Base-by-base conservation (phyloP, 1,140 invertebrate genomes). In the Zaprionus gabonicus region DNA sequence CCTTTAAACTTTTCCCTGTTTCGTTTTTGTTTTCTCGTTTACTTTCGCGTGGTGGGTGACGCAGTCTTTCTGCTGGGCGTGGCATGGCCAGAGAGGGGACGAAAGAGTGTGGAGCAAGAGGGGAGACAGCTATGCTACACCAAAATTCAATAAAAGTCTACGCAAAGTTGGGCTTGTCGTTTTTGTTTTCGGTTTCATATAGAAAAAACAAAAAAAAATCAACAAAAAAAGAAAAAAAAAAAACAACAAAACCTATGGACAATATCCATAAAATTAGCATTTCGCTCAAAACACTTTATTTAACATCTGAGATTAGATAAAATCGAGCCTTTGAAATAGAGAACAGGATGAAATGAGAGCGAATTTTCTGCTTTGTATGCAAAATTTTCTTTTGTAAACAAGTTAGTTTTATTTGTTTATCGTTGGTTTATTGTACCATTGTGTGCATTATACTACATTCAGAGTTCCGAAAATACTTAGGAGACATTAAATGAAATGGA, bases 251-350 rank as follows among this genome's bases (percentile, higher is more conserved):
- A 81, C 80, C 68, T 80, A 76, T 71, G 69, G 65, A 80, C 68
- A 80, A 71, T 70, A 73, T 76, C 73, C 77, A 81, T 80, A 66
- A 81, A 81, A 81, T 81, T 81, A 80, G 80, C 80, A 81, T 81
- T 80, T 80, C 60, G 67, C 66, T 76, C 55, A 44, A 62, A 73
- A 80, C 77, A 80, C 70, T 80, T 80, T 79, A 76, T 81, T 63
- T 51, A 76, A 71, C 80, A 79, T 79, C 69, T 76, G 27, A 80
- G 80, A 81, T 81, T 80, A 81, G 80, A 81, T 81, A 55, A 80
- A 76, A 81, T 73, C 73, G 65, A 69, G 67, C 65, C 41, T 46
- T 46, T 46, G 41, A 46, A 46, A 46, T 46, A 46, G n/a, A 46
- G 41, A 46, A 46, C 15, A 15, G 12, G 3, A 56, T n/a, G 27